Evolutionary conservation across 2,797 vertebrate species (phyloP).

Genomic region (Enteromius viviparus): DNA sequence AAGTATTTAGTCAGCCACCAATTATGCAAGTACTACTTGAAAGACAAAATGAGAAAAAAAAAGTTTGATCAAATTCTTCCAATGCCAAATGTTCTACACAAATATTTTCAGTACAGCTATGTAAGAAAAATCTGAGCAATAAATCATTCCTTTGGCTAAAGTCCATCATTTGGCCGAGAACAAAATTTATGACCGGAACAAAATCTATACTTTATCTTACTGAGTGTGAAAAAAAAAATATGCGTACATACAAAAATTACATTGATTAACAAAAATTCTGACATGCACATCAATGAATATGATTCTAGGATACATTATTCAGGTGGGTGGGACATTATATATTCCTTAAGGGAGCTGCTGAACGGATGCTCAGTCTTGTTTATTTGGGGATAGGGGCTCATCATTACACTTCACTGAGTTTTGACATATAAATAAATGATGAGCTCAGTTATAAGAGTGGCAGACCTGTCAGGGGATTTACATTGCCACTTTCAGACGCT

Average conservation of each 20-base stretch:
- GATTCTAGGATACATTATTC: background rate
- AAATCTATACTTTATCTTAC: background rate
- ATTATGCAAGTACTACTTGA: no score
- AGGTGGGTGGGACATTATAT: background rate
- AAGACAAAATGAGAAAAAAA: no score
- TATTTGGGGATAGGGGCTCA: constrained; percentile 20
- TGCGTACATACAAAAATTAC: background rate
- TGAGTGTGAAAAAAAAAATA: background rate
- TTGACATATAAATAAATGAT: constrained; percentile 33
- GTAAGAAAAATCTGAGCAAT: background rate
- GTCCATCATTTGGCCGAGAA: background rate
- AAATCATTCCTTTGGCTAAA: background rate
- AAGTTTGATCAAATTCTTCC: background rate
- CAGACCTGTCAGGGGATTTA: constrained; percentile 18
- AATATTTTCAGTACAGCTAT: background rate
- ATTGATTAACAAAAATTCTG: background rate
- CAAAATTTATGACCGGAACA: background rate
- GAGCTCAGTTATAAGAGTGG: constrained; percentile 3
- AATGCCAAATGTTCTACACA: background rate
- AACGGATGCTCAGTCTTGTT: constrained; percentile 13
- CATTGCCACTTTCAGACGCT: constrained; percentile 1
- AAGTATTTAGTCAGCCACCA: no score
- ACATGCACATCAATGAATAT: background rate
- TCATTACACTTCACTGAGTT: constrained; percentile 40
- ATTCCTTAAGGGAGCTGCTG: constrained; percentile 1